Base-by-base conservation (phyloP, 2,888 invertebrate genomes). In the Lepidocyrtinus sp. region DNA sequence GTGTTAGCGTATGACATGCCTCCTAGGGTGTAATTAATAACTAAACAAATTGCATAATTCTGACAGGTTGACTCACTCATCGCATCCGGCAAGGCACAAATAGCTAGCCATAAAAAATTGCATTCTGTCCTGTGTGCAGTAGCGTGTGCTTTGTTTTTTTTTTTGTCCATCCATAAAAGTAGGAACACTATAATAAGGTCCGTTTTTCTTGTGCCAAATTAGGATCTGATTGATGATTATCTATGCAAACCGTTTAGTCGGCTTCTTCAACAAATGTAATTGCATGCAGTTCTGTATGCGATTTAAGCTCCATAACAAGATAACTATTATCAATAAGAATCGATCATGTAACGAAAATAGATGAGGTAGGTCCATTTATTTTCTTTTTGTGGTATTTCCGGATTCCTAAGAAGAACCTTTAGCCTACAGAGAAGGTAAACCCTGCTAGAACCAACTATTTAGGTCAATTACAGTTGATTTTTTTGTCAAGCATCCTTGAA, bases 181-280 rank as follows among this genome's bases (percentile, higher is more conserved):
- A 2, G 2, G 2, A 12, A n/a, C 17, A 15, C 36, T 36, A 50
- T 50, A 50, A 50, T 50, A 50, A n/a, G 15, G n/a, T n/a, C n/a
- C n/a, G n/a, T n/a, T n/a, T n/a, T n/a, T 25, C 36, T 75, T 46
- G 46, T 63, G 19, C 75, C 75, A 75, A 75, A 63, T 75, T 75
- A 63, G 69, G 75, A 63, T 62, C 22, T 62, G 45, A 25, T 63
- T n/a, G 24, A 71, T 62, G 61, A 62, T 26, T 17, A 63, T 22
- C 22, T n/a, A n/a, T n/a, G 17, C 5, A 50, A 17, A 2, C 50
- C 12, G 17, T 50, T 2, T 50, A 7, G 50, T 7, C 5, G 15
- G 15, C 15, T 50, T 17, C 12, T 36, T 36, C 36, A 36, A 5
- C 36, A 36, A 5, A 36, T 36, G 36, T 7, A 36, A 7, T 7